Evolutionary conservation across 2,113 vertebrate genomes (phyloP), one percentile per base, ranked within the genome.

Genomic region (Oceanites oceanicus): DNA sequence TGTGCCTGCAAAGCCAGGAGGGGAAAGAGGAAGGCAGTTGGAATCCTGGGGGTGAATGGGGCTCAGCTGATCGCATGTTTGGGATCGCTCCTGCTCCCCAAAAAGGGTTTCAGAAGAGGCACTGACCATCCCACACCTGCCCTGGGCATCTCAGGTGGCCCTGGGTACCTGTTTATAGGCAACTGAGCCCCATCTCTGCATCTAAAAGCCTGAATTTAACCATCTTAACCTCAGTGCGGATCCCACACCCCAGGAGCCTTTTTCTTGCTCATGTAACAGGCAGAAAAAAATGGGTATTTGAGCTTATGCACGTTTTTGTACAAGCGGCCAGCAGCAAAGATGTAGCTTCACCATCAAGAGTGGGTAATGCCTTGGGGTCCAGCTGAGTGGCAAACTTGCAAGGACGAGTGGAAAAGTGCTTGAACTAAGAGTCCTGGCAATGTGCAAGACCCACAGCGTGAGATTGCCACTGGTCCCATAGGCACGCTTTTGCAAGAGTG

Each of bases 21-120:
- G 29, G 17, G 63, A 40, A 11, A 63, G 11, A 63, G 14, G 12
- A 26, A 22, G 17, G 29, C 26, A 50, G 36, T 7, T 56, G 59
- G 50, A 56, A 49, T 19, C 42, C 27, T 44, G n/a, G 19, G 18
- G 6, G 8, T 8, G n/a, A 18, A n/a, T 23, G 29, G 21, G 4
- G 9, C 22, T 32, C 7, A 0, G 38, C 34, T 71, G 11, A 15
- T 72, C 5, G 3, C 3, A 4, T 2, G 0, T 49, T 21, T 87
- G 45, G 38, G 45, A 11, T 13, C 38, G 11, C n/a, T 87, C 11
- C 45, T 71, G 25, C 38, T 22, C 13, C 40, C 14, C 4, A 5
- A 22, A 77, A 66, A 25, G 10, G 42, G 16, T 25, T 45, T 45
- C 23, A 32, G 83, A 68, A n/a, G 49, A 34, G 45, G 16, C 3